phyloP scores from a whole-genome alignment of 2,113 vertebrate species.

The Illadopsis cleaveri region DNA sequence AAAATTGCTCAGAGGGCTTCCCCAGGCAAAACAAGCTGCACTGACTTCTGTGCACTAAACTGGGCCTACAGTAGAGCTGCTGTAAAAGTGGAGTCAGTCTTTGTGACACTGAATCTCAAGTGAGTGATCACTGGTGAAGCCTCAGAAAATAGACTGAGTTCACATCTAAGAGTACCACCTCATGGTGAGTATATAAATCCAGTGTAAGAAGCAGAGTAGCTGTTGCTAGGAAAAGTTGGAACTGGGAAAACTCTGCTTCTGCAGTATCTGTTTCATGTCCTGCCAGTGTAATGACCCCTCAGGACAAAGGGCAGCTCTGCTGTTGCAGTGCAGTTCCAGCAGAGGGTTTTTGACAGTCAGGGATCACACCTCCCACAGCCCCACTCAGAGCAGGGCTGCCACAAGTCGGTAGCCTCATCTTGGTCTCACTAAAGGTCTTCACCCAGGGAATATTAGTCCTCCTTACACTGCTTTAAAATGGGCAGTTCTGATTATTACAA shows the following conservation, averaged over 20 bases:
- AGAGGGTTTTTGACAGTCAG: background rate
- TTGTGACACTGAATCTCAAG: background rate
- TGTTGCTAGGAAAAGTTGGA: background rate
- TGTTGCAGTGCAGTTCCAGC: background rate
- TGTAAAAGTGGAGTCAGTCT: background rate
- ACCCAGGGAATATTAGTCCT: background rate
- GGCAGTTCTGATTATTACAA: background rate
- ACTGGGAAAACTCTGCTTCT: background rate
- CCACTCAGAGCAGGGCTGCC: background rate
- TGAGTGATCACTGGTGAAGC: background rate
- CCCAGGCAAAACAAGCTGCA: background rate
- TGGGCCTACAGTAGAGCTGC: background rate
- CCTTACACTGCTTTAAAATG: background rate
- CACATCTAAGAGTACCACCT: background rate
- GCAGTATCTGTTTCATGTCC: background rate
- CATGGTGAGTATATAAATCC: background rate
- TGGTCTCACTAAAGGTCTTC: background rate
- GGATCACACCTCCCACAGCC: background rate
- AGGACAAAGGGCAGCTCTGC: background rate
- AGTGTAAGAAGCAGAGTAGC: background rate
- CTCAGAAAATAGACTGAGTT: background rate
- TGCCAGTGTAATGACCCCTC: background rate
- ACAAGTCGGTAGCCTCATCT: background rate
- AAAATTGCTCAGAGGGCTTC: background rate
- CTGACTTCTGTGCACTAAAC: background rate